Evolutionary conservation across 2,113 vertebrate species (phyloP).

Genomic region (Phyllostomus discolor): DNA sequence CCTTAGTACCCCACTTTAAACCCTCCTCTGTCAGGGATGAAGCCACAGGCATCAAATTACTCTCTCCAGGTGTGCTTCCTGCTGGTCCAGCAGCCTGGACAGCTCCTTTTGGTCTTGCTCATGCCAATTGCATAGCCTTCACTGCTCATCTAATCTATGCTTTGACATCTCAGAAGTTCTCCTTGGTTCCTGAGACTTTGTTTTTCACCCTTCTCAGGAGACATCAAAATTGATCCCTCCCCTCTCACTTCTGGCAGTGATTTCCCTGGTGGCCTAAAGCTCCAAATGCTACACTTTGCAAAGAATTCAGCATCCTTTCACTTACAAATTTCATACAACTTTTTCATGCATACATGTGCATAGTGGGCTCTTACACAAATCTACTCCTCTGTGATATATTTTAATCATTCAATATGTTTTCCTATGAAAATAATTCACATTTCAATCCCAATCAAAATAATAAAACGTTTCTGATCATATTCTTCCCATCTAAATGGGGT

Average conservation of each 20-base stretch:
- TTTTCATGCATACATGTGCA: background rate
- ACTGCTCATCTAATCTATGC: background rate
- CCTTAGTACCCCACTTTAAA: background rate
- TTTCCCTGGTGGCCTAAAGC: background rate
- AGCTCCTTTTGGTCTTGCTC: background rate
- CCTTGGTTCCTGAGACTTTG: background rate
- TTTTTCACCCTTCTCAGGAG: background rate
- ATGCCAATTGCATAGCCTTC: background rate
- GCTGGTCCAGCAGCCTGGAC: background rate
- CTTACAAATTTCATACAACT: background rate
- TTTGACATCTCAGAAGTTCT: background rate
- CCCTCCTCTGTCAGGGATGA: background rate
- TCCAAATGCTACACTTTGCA: background rate
- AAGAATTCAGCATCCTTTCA: background rate
- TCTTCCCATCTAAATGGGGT: background rate
- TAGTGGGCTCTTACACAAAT: background rate
- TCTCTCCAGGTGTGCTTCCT: background rate
- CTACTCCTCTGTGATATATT: background rate
- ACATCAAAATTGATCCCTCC: background rate
- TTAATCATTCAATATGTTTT: background rate
- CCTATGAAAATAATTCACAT: background rate
- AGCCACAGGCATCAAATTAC: background rate
- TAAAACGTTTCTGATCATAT: background rate
- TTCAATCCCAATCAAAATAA: background rate
- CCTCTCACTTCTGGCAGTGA: background rate